A percentile compares a stretch with the other conserved stretches of the same genome.
Conservation (phyloP, 1,140 invertebrate species). For the Berghia stephanieae region DNA sequence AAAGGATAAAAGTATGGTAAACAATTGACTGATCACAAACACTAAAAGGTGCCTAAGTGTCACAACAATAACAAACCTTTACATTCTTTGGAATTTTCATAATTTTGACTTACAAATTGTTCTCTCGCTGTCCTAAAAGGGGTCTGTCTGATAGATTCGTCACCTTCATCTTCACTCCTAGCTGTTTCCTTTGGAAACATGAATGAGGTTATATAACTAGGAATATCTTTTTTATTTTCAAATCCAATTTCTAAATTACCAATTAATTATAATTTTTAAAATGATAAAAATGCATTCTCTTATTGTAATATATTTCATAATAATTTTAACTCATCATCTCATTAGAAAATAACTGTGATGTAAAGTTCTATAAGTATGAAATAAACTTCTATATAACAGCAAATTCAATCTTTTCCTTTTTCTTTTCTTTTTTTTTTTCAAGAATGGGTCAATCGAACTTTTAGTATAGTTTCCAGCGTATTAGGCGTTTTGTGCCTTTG, state of each 20-base stretch:
- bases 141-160: background rate
- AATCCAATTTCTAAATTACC: background rate
- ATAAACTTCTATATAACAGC: too few species aligned
- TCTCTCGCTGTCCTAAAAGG: constrained; percentile 15
- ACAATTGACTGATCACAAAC: background rate
- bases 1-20: background rate
- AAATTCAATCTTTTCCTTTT: too few species aligned
- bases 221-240: background rate
- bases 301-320: background rate
- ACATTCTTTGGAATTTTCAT: too few species aligned
- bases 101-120: constrained; percentile 15
- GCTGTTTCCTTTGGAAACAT: too few species aligned
- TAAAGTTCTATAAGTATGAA: too few species aligned
- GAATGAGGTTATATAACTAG: too few species aligned
- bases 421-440: too few species aligned
- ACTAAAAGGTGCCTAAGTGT: background rate
- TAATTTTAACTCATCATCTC: background rate
- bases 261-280: background rate
- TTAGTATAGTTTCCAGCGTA: too few species aligned
- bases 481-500: too few species aligned
- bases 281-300: background rate
- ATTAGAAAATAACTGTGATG: background rate
- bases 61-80: background rate
- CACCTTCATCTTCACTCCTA: background rate
- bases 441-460: too few species aligned